Evolutionary conservation across 2,888 invertebrate species (phyloP), one percentile per base, ranked within the genome.

Genomic region (Nomada ruficornis): DNA sequence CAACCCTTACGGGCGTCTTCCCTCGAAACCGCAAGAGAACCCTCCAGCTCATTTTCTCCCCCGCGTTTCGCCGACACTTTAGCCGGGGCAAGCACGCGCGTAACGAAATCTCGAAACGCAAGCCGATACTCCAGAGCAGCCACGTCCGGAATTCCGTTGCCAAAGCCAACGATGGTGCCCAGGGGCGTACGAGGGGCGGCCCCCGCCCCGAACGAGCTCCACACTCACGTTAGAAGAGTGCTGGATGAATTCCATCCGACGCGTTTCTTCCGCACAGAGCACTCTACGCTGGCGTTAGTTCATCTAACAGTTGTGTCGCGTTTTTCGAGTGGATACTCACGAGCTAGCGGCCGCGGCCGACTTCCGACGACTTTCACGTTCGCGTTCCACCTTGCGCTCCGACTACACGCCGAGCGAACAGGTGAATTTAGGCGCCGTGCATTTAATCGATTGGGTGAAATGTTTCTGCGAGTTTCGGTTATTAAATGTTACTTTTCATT

Each of bases 301-400:
- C 78, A 42, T 70, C 65, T 23, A 52, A 74, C 50, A 71, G 68
- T 55, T 62, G 74, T 50, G 67, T 74, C 67, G 78, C 62, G 67
- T 60, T 71, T 62, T 73, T 36, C 60, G 55, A 78, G 80, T 77
- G 78, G 81, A 80, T 77, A 83, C 81, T 88, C 83, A 81, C 87
- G 65, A 78, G 60, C 52, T 29, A 57, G 59, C 74, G 67, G 36
- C 36, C 36, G 36, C 7, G 36, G 36, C 36, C 36, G 36, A 78
- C 55, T 55, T 75, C 65, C 57, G 65, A 47, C 13, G 13, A 47
- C 15, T 47, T 47, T 47, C 47, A 47, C 15, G 36, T 36, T 36
- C 36, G 36, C 36, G 36, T 7, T 36, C 36, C 36, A 36, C 36
- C 36, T 36, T 36, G 36, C 36, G 36, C 36, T 7, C 1, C 36